A percentile compares a stretch with the other conserved stretches of the same genome.
Evolutionary conservation across 2,113 vertebrate genomes (phyloP).

Genomic region (Tapirus terrestris): DNA sequence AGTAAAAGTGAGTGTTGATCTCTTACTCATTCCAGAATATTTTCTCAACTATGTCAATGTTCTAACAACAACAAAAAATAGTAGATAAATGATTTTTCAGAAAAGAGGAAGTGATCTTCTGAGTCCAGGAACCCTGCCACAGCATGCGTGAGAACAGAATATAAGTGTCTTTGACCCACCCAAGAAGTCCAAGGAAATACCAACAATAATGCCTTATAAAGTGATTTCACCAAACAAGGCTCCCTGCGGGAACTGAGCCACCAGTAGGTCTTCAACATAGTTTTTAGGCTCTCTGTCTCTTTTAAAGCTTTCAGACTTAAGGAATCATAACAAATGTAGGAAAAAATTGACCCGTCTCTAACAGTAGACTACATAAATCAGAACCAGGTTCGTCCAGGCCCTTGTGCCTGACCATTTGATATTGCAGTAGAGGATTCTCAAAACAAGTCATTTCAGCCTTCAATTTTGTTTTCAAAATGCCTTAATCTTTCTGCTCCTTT

Average conservation of each 20-base stretch:
- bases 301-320: not conserved
- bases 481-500: not conserved
- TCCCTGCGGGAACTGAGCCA: not conserved
- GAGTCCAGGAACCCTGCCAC: not conserved
- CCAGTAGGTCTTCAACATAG: not conserved
- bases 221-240: not conserved
- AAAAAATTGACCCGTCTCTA: not conserved
- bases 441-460: not conserved
- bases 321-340: not conserved
- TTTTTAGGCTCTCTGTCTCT: not conserved
- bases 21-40: not conserved
- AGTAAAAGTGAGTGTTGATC: not conserved
- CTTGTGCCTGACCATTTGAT: not conserved
- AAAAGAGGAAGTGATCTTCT: not conserved
- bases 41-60: not conserved
- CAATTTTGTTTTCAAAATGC: not conserved
- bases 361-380: not conserved
- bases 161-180: not conserved
- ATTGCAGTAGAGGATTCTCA: not conserved
- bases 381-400: not conserved
- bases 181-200: not conserved
- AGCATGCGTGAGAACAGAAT: not conserved
- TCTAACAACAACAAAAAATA: not conserved
- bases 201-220: not conserved
- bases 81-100: not conserved